These are phyloP conservation scores for Prosopocoilus inquinatus DNA, from an alignment of 2,888 invertebrate species.

Conservation along the genomic window DNA sequence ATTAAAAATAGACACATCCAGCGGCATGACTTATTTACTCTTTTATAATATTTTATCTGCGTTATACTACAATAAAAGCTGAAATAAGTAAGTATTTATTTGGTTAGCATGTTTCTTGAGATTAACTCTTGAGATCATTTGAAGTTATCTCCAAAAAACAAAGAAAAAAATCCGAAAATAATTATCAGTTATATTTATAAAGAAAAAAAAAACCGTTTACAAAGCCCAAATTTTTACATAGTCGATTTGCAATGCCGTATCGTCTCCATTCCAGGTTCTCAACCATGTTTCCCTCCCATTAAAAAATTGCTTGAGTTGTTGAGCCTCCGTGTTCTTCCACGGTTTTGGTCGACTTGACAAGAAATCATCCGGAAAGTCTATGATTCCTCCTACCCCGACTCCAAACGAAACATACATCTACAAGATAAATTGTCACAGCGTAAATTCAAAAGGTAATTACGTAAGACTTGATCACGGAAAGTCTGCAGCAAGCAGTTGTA, in stretches of 20 bases:
- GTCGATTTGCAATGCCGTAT: constrained; percentile 51
- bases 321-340: constrained; percentile 61
- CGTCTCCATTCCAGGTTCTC: constrained; percentile 56
- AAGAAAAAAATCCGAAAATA: background rate
- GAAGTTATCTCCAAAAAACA: background rate
- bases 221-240: constrained; percentile 54
- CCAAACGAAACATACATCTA: constrained; percentile 69
- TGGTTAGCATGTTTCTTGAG: too few relatives aligned
- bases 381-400: constrained; percentile 67
- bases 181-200: background rate
- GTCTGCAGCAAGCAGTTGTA: background rate
- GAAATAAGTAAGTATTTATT: too few relatives aligned
- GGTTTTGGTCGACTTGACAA: constrained; percentile 57
- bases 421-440: constrained; percentile 21
- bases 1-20: too few relatives aligned
- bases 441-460: too few relatives aligned
- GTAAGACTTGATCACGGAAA: background rate
- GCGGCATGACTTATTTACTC: too few relatives aligned
- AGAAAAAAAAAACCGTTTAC: background rate
- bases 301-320: constrained; percentile 63
- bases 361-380: constrained; percentile 62
- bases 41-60: too few relatives aligned
- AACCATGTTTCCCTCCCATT: constrained; percentile 57
- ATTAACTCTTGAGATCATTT: too few relatives aligned
- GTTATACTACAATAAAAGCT: too few relatives aligned